Conservation (phyloP, 2,113 vertebrate genomes). For the Anguilla japonica region DNA sequence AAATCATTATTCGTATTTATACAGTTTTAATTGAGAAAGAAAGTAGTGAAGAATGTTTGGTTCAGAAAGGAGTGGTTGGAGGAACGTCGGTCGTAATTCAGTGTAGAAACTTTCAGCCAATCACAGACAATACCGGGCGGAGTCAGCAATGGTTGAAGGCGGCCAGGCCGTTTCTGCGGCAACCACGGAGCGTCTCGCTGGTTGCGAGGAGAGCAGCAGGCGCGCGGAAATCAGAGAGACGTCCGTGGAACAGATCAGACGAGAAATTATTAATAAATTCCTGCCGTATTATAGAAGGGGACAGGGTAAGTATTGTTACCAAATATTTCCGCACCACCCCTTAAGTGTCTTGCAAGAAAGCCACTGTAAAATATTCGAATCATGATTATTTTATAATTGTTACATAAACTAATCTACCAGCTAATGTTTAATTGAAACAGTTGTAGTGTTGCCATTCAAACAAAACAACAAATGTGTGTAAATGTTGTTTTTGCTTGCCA, state of each 20-base stretch:
- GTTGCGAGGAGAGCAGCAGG: background rate
- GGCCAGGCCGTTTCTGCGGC: slow-evolving; percentile 36
- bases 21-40: too few relatives aligned
- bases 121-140: slow-evolving; percentile 25
- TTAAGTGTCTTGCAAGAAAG: background rate
- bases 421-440: background rate
- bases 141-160: slow-evolving; percentile 15
- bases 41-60: background rate
- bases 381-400: background rate
- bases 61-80: background rate
- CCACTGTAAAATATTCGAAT: background rate
- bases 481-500: background rate
- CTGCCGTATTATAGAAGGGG: background rate
- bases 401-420: background rate
- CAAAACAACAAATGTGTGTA: background rate
- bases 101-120: slow-evolving; percentile 17
- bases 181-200: slow-evolving; percentile 41
- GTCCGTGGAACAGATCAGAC: background rate
- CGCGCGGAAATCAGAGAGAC: background rate
- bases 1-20: too few relatives aligned
- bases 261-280: background rate
- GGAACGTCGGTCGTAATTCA: background rate
- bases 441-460: background rate
- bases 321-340: background rate
- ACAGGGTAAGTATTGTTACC: background rate